These are phyloP conservation scores for Haliclona indistincta DNA, from an alignment of 37 sponge, comb jelly and placozoan genomes.

Conservation along the genomic window DNA sequence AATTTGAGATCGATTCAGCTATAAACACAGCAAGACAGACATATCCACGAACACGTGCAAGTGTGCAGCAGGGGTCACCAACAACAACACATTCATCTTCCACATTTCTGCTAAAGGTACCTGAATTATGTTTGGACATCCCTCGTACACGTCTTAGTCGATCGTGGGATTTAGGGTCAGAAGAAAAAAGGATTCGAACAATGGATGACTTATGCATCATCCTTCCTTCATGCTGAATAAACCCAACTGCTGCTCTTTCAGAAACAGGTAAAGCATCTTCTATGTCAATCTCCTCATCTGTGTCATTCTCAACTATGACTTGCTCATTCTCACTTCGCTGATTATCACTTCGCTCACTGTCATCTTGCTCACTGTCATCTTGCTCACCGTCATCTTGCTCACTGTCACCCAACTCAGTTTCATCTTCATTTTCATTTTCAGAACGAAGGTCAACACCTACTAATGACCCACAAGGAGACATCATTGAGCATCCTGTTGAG, in stretches of 20 bases:
- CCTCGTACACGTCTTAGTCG: background rate
- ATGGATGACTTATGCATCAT: background rate
- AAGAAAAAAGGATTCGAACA: background rate
- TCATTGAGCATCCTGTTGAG: background rate
- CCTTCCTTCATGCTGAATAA: background rate
- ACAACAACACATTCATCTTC: too few species aligned
- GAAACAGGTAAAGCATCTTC: conserved; percentile 1
- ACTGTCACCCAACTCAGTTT: background rate
- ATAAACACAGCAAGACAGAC: too few species aligned
- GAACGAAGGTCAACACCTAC: conserved; percentile 1
- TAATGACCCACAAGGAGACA: background rate
- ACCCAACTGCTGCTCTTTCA: background rate
- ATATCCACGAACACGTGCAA: too few species aligned
- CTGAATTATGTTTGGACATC: background rate
- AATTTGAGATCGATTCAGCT: too few species aligned
- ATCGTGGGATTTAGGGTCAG: conserved; percentile 1
- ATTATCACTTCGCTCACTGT: too few species aligned
- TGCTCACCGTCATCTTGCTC: background rate
- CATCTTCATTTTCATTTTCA: conserved; percentile 4
- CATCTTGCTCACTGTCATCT: background rate
- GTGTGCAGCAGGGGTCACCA: too few species aligned
- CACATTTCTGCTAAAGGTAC: too few species aligned
- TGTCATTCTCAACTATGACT: background rate
- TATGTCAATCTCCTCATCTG: background rate
- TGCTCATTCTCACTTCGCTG: background rate